Evolutionary conservation across 2,888 invertebrate species (phyloP), one percentile per base, ranked within the genome.

Genomic region (Calliopum simillimum): DNA sequence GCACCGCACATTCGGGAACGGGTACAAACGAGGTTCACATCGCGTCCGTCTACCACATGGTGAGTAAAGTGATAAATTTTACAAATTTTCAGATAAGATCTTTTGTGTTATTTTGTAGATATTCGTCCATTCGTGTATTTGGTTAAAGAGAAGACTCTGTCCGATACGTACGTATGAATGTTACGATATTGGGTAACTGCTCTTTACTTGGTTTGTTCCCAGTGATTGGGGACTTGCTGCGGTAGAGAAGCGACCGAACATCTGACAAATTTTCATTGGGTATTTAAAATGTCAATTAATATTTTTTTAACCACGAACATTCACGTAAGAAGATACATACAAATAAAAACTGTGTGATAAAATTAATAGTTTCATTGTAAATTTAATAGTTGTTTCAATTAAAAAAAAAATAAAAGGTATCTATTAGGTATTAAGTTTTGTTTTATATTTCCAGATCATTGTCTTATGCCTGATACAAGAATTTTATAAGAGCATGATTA

Each of bases 31-130:
- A 41, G 13, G 23, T 65, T 23, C 43, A 46, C 53, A 14, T n/a
- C n/a, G n/a, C n/a, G n/a, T n/a, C 21, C 55, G 71, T 68, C 33
- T 76, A 75, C 78, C 78, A 77, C 78, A 77, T 78, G 77, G 76
- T 75, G 78, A 73, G 78, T 61, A 53, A 76, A 74, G 78, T 78
- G 78, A 77, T 78, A 78, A 78, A 78, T 78, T 78, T 74, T 76
- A 78, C 78, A 77, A 78, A 78, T 78, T 78, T 75, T 75, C 75
- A 76, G 78, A 78, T 78, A 78, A 78, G 71, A 76, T 65, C 65
- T 65, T 16, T 14, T 65, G 65, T 44, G 65, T 44, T 55, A 51
- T 44, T 53, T 51, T 33, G 44, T 25, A 53, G 61, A 53, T 43
- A 49, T 47, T 21, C n/a, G 43, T 44, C 44, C 56, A 61, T 21